Percentiles rank a stretch among this genome's conserved stretches.
Evolutionary conservation across 1,140 invertebrate genomes (phyloP).

Genomic region (Drosophila lacertosa): DNA sequence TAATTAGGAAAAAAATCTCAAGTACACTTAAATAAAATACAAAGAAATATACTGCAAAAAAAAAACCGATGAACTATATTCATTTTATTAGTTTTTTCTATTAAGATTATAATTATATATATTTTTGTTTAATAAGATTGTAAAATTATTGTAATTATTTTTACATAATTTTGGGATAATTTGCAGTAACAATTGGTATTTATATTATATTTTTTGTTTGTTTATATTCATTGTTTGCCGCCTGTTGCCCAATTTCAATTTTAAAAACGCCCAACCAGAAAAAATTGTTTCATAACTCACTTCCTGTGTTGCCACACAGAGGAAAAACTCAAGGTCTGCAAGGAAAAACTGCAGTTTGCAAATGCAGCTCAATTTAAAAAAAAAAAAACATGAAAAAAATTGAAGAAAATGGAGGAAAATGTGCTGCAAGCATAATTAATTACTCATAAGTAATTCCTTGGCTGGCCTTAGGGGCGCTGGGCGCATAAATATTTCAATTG

Average conservation of each 20-base stretch:
- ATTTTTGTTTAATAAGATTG: too few species aligned
- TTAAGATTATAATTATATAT: too few species aligned
- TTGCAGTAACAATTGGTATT: constrained; percentile 4
- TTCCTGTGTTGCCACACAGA: neutral
- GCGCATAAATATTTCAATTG: constrained; percentile 65
- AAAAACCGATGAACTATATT: too few species aligned
- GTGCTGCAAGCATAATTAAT: constrained; percentile 75
- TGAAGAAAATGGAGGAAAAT: constrained; percentile 7
- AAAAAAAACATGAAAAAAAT: neutral
- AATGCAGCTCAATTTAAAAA: constrained; percentile 69
- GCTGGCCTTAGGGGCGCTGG: constrained; percentile 48
- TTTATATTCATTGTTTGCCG: constrained; percentile 13
- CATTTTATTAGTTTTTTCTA: too few species aligned
- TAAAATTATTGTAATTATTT: too few species aligned
- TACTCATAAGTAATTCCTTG: constrained; percentile 73
- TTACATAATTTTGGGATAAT: too few species aligned
- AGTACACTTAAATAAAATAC: too few species aligned
- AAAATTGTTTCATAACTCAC: constrained; percentile 53
- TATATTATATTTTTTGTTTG: neutral
- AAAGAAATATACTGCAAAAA: too few species aligned
- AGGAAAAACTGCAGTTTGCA: constrained; percentile 26
- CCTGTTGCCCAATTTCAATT: constrained; percentile 41
- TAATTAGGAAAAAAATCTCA: too few species aligned
- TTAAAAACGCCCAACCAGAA: constrained; percentile 19
- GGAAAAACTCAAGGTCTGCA: constrained; percentile 44